Evolutionary conservation across 1,140 invertebrate species (phyloP), one percentile per base, ranked within the genome.

Genomic region (Musca domestica): DNA sequence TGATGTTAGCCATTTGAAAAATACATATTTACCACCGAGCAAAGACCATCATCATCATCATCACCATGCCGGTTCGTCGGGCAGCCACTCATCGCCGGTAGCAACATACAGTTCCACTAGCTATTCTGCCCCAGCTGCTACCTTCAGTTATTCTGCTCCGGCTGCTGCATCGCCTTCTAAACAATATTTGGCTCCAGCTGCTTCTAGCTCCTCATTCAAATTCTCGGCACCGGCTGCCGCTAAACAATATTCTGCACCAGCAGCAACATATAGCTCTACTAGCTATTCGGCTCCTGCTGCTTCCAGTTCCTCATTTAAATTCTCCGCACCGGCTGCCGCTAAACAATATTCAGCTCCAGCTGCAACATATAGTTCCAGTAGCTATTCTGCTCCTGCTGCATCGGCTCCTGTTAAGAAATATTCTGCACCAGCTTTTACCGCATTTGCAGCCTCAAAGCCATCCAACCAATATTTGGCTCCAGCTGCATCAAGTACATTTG

Each of bases 311-410:
- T n/a, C 64, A 14, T 34, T 27, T 17, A 22, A 34, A 7, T 47
- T 27, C 19, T 51, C 67, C 6, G 72, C 30, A 14, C 73, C 74
- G 0, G 68, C 34, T 9, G 72, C 69, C 14, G 66, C 66, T 17
- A 48, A 12, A 10, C 56, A 61, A 61, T 61, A 61, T 20, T 61
- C 41, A 27, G 56, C 56, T 3, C 56, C 56, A 19, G 56, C 56
- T 34, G 27, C 56, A 4, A 41, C 56, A 5, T 1, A 1, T 6
- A 41, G 27, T 19, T 30, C 30, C 19, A n/a, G 7, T 41, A 30
- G 12, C 6, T 41, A 41, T 41, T 1, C 20, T 12, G 19, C 14
- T 14, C 12, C 52, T 12, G 20, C 22, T 12, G 52, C 34, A 9
- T 41, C 34, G 10, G 52, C 10, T 61, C 56, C 34, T 3, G 12